These are phyloP conservation scores for Pentamera pediparva DNA, from an alignment of 53 echinoderm and acorn worm species.

Conservation along the genomic window DNA sequence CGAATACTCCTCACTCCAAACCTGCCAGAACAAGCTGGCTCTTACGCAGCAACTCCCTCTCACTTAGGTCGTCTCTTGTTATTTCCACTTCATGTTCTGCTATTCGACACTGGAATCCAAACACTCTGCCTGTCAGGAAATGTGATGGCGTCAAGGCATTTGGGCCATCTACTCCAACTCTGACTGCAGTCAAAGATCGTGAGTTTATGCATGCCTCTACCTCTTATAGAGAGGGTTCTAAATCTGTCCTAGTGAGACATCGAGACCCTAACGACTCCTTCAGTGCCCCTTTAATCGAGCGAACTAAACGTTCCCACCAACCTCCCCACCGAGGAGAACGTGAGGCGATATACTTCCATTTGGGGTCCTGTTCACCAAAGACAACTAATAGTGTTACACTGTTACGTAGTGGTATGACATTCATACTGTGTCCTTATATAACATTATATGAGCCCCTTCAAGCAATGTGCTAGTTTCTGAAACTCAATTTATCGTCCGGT, in stretches of 20 bases:
- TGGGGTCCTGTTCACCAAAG: background rate
- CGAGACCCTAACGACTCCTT: slow-evolving; percentile 18
- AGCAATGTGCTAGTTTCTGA: no score
- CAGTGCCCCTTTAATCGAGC: slow-evolving; percentile 4
- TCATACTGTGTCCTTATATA: no score
- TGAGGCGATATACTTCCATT: background rate
- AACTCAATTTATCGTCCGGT: no score
- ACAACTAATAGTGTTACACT: no score
- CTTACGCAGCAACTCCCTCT: background rate
- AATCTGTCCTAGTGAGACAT: slow-evolving; percentile 7
- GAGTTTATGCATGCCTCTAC: slow-evolving; percentile 15
- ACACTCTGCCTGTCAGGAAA: background rate
- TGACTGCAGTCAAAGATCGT: slow-evolving; percentile 12
- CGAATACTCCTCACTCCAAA: slow-evolving; percentile 29
- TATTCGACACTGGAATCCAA: background rate
- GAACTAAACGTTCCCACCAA: slow-evolving; percentile 33
- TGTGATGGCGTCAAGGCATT: background rate
- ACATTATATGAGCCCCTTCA: no score
- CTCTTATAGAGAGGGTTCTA: slow-evolving; percentile 24
- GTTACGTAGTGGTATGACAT: no score
- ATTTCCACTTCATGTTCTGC: background rate
- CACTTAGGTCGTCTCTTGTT: background rate
- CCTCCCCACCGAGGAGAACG: slow-evolving; percentile 27
- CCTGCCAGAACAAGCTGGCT: slow-evolving; percentile 11
- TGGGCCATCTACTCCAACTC: slow-evolving; percentile 10